Percentiles rank a stretch among this genome's conserved stretches.
Evolutionary conservation across 1,140 invertebrate genomes (phyloP).

Genomic region (Diorhabda elongata): DNA sequence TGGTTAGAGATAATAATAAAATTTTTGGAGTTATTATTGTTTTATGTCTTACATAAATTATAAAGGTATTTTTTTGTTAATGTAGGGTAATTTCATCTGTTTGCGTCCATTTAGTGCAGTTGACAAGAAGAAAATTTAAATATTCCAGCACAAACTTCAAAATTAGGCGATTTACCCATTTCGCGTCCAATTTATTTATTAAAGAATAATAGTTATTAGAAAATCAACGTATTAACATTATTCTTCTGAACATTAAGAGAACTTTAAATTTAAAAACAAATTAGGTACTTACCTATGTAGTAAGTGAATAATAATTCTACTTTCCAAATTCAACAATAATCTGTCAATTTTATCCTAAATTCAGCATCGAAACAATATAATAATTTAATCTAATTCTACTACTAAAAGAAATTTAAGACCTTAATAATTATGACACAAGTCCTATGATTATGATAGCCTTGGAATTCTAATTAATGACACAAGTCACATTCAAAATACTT

Average conservation of each 20-base stretch:
- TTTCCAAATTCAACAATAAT: neutral
- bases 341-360: constrained; percentile 4
- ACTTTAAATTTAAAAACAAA: neutral
- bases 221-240: constrained; percentile 4
- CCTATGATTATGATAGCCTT: constrained; percentile 9
- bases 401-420: constrained; percentile 9
- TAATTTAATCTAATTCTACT: constrained; percentile 7
- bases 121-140: constrained; percentile 2
- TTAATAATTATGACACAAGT: constrained; percentile 7
- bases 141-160: constrained; percentile 4
- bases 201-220: constrained; percentile 3
- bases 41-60: too few species aligned
- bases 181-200: constrained; percentile 9
- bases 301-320: too few species aligned
- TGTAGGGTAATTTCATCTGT: too few species aligned
- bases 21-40: too few species aligned
- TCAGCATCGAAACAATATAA: constrained; percentile 8
- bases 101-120: too few species aligned
- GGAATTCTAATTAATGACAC: constrained; percentile 8
- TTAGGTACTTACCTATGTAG: too few species aligned
- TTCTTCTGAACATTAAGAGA: constrained; percentile 3
- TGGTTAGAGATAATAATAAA: too few species aligned
- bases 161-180: constrained; percentile 4
- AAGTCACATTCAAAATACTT: constrained; percentile 4
- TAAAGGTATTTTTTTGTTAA: too few species aligned